phyloP scores from a whole-genome alignment of 2,888 invertebrate species.

The Selenia dentaria region DNA sequence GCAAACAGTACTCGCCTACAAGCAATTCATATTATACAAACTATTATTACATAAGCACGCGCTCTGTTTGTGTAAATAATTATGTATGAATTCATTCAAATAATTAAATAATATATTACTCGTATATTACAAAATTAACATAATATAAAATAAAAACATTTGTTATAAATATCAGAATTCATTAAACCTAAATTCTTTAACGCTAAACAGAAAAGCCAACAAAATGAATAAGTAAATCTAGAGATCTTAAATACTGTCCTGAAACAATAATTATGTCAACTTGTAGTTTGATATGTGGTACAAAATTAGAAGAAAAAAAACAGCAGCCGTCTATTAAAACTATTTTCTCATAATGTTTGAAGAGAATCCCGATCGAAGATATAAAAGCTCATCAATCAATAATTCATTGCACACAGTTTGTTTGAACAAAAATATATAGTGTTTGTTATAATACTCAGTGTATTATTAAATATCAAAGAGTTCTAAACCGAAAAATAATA shows the following conservation, averaged over 20 bases:
- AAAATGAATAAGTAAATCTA: slow-evolving; percentile 45
- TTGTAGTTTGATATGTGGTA: slow-evolving; percentile 19
- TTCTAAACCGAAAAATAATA: slow-evolving; percentile 57
- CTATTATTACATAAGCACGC: slow-evolving; percentile 50
- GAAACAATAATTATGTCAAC: too few relatives aligned
- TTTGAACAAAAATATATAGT: slow-evolving; percentile 17
- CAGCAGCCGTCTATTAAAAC: slow-evolving; percentile 38
- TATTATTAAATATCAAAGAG: slow-evolving; percentile 24
- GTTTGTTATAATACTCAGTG: slow-evolving; percentile 22
- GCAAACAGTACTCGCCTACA: slow-evolving; percentile 49
- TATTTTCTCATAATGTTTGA: slow-evolving; percentile 6
- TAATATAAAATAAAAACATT: slow-evolving; percentile 65
- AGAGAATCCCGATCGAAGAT: slow-evolving; percentile 5
- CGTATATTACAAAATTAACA: slow-evolving; percentile 64
- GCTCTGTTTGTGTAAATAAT: slow-evolving; percentile 54
- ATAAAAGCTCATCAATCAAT: slow-evolving; percentile 5
- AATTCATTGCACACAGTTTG: slow-evolving; percentile 14
- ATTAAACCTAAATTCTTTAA: slow-evolving; percentile 55
- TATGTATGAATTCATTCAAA: slow-evolving; percentile 60
- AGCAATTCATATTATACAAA: slow-evolving; percentile 61
- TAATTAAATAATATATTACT: slow-evolving; percentile 73
- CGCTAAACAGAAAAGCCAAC: slow-evolving; percentile 48
- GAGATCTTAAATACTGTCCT: slow-evolving; percentile 51
- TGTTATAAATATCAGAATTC: slow-evolving; percentile 67
- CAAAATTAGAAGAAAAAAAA: slow-evolving; percentile 33